Percentiles rank a stretch among this genome's conserved stretches.
These are phyloP conservation scores for Ectropis crepuscularia DNA, from an alignment of 2,888 invertebrate genomes.

Conservation along the genomic window DNA sequence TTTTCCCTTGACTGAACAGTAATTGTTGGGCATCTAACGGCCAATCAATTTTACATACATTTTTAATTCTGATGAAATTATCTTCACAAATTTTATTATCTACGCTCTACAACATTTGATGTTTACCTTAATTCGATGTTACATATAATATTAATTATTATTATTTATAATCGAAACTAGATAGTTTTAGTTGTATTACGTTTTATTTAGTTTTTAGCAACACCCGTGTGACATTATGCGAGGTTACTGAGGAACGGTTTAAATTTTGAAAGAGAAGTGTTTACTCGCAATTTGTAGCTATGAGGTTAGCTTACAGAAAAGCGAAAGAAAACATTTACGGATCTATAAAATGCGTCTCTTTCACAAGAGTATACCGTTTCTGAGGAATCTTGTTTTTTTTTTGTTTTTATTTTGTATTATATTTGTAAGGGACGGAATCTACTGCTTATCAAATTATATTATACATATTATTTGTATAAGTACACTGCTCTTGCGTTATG, in stretches of 20 bases:
- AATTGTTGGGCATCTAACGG: not conserved
- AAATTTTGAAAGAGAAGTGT: too few relatives aligned
- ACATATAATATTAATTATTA: slow-evolving; percentile 18
- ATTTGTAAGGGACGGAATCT: slow-evolving; percentile 24
- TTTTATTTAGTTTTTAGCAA: slow-evolving; percentile 32
- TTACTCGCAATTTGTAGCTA: too few relatives aligned
- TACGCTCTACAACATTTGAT: not conserved
- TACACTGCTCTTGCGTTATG: not conserved
- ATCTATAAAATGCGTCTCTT: too few relatives aligned
- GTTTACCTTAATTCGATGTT: too few relatives aligned
- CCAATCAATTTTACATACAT: too few relatives aligned
- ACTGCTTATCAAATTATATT: not conserved
- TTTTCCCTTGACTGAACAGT: too few relatives aligned
- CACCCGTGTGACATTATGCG: slow-evolving; percentile 20
- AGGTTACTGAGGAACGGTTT: too few relatives aligned
- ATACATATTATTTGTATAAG: not conserved
- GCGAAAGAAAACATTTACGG: too few relatives aligned
- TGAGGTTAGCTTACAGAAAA: too few relatives aligned
- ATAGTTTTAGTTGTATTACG: not conserved
- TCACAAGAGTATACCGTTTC: too few relatives aligned
- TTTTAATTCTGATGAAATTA: slow-evolving; percentile 11
- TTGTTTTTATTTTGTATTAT: slow-evolving; percentile 29
- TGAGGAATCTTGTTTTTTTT: not conserved
- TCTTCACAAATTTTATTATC: slow-evolving; percentile 30
- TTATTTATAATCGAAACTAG: not conserved